These are phyloP conservation scores for Craterocephalus amniculus DNA, from an alignment of 2,797 vertebrate species.

Conservation along the genomic window DNA sequence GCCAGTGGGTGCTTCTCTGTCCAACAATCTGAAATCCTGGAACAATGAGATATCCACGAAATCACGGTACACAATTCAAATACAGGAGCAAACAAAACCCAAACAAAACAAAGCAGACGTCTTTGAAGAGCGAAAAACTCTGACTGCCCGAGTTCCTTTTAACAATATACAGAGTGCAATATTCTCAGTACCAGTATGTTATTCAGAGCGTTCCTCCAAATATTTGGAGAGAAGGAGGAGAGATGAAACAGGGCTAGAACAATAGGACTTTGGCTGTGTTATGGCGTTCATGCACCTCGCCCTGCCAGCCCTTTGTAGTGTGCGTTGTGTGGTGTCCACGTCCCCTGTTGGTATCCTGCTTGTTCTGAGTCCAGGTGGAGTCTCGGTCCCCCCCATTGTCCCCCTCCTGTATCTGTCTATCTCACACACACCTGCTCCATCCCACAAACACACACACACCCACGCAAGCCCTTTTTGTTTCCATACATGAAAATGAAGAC, in stretches of 20 bases:
- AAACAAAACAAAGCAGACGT: conserved; percentile 82
- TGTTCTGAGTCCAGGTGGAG: conserved; percentile 80
- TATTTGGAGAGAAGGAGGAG: conserved; percentile 86
- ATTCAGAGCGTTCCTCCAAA: conserved; percentile 85
- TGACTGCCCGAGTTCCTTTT: conserved; percentile 84
- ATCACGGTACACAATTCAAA: conserved; percentile 78
- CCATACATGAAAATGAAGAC: conserved; percentile 27
- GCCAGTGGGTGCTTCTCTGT: conserved; percentile 73
- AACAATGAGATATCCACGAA: conserved; percentile 86
- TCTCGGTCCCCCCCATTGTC: conserved; percentile 31
- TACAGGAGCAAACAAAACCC: conserved; percentile 81
- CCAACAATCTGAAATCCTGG: conserved; percentile 79
- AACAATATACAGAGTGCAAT: conserved; percentile 86
- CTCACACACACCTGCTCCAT: conserved; percentile 67
- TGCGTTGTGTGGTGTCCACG: conserved; percentile 70
- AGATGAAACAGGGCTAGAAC: conserved; percentile 85
- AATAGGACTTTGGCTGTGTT: conserved; percentile 83
- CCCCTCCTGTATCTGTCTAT: conserved; percentile 27
- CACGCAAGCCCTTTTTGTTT: conserved; percentile 42
- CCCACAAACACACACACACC: conserved; percentile 23
- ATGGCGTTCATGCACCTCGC: conserved; percentile 81
- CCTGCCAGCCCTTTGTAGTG: conserved; percentile 82
- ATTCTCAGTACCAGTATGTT: conserved; percentile 84
- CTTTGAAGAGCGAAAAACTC: conserved; percentile 83
- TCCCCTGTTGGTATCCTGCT: conserved; percentile 69